Conservation (phyloP, 2,888 invertebrate species). For the Sacculina carcini region DNA sequence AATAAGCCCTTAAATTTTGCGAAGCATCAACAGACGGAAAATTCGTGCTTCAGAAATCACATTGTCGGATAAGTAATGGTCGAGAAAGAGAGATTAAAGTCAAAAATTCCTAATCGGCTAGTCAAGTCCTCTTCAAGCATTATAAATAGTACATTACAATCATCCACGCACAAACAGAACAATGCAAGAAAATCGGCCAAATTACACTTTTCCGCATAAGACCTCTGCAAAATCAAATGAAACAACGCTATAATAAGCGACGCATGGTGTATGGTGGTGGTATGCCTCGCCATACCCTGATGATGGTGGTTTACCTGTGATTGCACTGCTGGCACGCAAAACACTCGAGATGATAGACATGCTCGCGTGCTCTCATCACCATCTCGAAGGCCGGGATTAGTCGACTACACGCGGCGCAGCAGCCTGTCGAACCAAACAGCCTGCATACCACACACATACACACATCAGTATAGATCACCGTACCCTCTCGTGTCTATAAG, state of each 20-base stretch:
- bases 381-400: slow-evolving; percentile 80
- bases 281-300: too few relatives aligned
- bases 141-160: too few relatives aligned
- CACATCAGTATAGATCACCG: not conserved
- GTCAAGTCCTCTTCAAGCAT: too few relatives aligned
- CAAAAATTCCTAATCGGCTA: too few relatives aligned
- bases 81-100: not conserved
- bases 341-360: slow-evolving; percentile 79
- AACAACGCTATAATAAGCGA: not conserved
- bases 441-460: slow-evolving; percentile 23
- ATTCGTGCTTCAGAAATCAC: slow-evolving; percentile 10
- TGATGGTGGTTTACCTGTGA: slow-evolving; percentile 60
- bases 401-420: slow-evolving; percentile 73
- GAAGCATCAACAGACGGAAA: too few relatives aligned
- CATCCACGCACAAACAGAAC: too few relatives aligned
- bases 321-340: slow-evolving; percentile 84
- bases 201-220: too few relatives aligned
- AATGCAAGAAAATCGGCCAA: too few relatives aligned
- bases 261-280: not conserved
- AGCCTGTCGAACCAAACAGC: slow-evolving; percentile 67
- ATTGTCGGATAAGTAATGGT: not conserved
- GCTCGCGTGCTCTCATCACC: slow-evolving; percentile 77
- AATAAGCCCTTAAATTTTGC: too few relatives aligned
- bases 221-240: too few relatives aligned
- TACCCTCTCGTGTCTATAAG: not conserved